Percentiles rank a stretch among this genome's conserved stretches.
Evolutionary conservation across 2,888 invertebrate species (phyloP).

Genomic region (Silvanus unidentatus): DNA sequence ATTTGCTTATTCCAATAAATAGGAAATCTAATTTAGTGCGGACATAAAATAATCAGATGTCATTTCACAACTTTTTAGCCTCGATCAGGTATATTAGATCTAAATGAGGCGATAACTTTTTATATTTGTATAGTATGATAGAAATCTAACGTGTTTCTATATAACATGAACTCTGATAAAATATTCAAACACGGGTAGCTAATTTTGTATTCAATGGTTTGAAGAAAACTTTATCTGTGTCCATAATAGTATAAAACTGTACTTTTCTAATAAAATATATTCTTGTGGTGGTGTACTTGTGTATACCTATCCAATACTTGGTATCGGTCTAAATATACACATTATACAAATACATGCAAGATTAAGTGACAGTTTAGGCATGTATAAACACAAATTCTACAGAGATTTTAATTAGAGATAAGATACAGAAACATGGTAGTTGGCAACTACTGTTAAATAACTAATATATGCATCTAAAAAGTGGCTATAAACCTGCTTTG

Average conservation of each 20-base stretch:
- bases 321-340: constrained; percentile 34
- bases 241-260: not conserved
- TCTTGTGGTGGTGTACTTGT: constrained; percentile 32
- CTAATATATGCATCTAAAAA: too few relatives aligned
- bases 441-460: constrained; percentile 8
- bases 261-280: constrained; percentile 22
- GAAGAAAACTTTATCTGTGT: too few relatives aligned
- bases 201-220: constrained; percentile 28
- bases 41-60: not conserved
- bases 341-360: constrained; percentile 37
- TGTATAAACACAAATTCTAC: constrained; percentile 37
- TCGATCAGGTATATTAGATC: not conserved
- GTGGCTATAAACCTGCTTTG: too few relatives aligned
- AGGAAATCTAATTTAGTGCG: too few relatives aligned
- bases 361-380: constrained; percentile 37
- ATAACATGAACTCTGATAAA: constrained; percentile 20
- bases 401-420: constrained; percentile 41
- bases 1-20: too few relatives aligned
- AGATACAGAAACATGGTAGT: constrained; percentile 26
- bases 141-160: constrained; percentile 12
- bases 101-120: constrained; percentile 7
- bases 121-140: constrained; percentile 22
- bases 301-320: constrained; percentile 30
- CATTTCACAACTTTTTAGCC: not conserved
- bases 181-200: constrained; percentile 25